These are phyloP conservation scores for Chrysoperla carnea DNA, from an alignment of 1,140 invertebrate species.

Conservation along the genomic window DNA sequence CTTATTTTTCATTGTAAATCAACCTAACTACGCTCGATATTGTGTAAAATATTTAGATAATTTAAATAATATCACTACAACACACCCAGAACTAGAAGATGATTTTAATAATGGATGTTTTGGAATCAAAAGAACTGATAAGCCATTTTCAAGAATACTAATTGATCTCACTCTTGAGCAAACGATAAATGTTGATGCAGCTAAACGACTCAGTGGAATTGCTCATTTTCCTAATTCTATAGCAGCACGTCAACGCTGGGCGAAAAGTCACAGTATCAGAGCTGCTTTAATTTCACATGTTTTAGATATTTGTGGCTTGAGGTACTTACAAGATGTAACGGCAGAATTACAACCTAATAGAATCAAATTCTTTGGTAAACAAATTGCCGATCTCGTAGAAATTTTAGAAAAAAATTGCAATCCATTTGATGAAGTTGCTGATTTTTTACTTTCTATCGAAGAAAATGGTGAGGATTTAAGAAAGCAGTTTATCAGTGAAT, in stretches of 20 bases:
- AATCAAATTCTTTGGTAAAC: constrained; percentile 1
- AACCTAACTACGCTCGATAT: constrained; percentile 6
- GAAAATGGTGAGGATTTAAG: not conserved
- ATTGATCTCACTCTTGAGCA: constrained; percentile 1
- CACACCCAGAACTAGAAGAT: constrained; percentile 6
- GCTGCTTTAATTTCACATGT: constrained; percentile 7
- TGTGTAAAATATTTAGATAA: constrained; percentile 6
- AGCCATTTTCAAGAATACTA: constrained; percentile 6
- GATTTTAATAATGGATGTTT: constrained; percentile 4
- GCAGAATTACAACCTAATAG: not conserved
- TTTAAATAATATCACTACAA: constrained; percentile 5
- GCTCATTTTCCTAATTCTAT: constrained; percentile 11
- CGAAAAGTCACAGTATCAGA: constrained; percentile 7
- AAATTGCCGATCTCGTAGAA: constrained; percentile 1
- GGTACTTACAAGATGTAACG: constrained; percentile 1
- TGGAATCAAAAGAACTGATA: constrained; percentile 8
- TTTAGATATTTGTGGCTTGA: constrained; percentile 1
- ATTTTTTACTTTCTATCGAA: not conserved
- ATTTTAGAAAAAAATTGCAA: not conserved
- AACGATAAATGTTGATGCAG: constrained; percentile 13
- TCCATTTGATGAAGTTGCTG: not conserved
- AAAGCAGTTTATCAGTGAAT: not conserved
- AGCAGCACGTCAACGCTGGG: constrained; percentile 8
- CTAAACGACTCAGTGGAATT: constrained; percentile 9
- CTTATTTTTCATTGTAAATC: constrained; percentile 6